Conservation (phyloP, 2,888 invertebrate genomes). For the Platerodrilus igneus region DNA sequence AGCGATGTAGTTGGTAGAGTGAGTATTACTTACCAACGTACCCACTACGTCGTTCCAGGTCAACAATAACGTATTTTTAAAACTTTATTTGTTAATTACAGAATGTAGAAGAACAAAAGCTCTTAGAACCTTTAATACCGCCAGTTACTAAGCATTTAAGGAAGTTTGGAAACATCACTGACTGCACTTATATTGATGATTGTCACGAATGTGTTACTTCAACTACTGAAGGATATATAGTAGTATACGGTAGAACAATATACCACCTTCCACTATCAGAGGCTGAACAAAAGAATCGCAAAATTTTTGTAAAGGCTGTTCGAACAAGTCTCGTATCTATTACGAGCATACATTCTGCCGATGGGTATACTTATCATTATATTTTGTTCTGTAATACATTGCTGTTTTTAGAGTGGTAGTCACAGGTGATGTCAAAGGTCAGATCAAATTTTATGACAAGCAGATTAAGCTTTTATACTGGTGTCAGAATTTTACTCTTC, state of each 20-base stretch:
- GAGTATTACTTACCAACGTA: too few relatives aligned
- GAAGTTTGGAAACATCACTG: constrained; percentile 49
- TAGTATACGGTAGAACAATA: constrained; percentile 52
- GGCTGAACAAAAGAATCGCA: constrained; percentile 40
- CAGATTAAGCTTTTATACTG: constrained; percentile 55
- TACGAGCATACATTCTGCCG: constrained; percentile 50
- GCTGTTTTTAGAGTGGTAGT: constrained; percentile 40
- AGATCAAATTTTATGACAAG: constrained; percentile 55
- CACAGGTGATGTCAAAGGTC: constrained; percentile 53
- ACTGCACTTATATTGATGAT: constrained; percentile 51
- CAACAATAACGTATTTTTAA: too few relatives aligned
- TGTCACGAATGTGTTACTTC: constrained; percentile 52
- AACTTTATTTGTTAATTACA: constrained; percentile 13
- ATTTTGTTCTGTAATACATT: constrained; percentile 32
- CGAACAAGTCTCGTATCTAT: constrained; percentile 47
- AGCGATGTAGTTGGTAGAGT: too few relatives aligned
- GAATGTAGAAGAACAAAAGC: constrained; percentile 20
- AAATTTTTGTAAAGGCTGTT: constrained; percentile 51
- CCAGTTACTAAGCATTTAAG: constrained; percentile 43
- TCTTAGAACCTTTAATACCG: constrained; percentile 37
- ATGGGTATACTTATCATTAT: constrained; percentile 47
- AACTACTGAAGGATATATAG: constrained; percentile 50
- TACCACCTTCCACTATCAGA: constrained; percentile 42
- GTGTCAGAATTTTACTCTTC: constrained; percentile 51
- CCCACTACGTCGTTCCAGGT: too few relatives aligned